Base-by-base conservation (phyloP, 2,888 invertebrate species). In the Ophioninae sp. region DNA sequence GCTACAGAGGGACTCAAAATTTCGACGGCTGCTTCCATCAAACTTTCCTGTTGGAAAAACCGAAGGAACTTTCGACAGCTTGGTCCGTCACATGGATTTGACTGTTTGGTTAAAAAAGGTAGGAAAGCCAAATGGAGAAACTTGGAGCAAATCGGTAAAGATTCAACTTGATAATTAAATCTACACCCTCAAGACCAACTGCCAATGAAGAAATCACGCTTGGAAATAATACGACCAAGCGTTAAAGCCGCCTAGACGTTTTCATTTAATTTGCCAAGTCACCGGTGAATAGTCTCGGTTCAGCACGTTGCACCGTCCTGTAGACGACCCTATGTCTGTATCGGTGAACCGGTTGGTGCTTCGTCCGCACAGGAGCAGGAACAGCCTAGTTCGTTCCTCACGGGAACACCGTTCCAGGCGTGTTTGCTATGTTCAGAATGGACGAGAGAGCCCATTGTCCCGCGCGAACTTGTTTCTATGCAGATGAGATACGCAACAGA, bases 401-500 rank as follows among this genome's bases (percentile, higher is more conserved):
- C 81, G 87, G 86, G 86, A 90, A 89, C 90, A 88, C 88, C 89
- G 89, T 89, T 89, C 87, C 89, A 89, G 81, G 82, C 89, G 88
- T 90, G 91, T 91, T 90, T 90, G 90, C 90, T 89, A 89, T 89
- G 89, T 90, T 90, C 89, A 87, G 90, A 91, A 90, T 89, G 90
- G 88, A 90, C 90, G 89, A 89, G 90, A 89, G 89, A 88, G 88
- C 89, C 90, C 88, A 91, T 91, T 91, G 91, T 91, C 89, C 90
- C 86, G 88, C 65, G 86, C 87, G 88, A 91, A 91, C 92, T 91
- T 91, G 91, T 92, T 92, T 91, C 91, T 91, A 92, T 91, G 92
- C 91, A 92, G 92, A 92, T 92, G 92, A 92, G 91, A 89, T 89
- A 89, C 88, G 88, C 89, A 87, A 87, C 86, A 30, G 69, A 59